Conservation (phyloP, 2,113 vertebrate species). For the Anarrhichthys ocellatus region DNA sequence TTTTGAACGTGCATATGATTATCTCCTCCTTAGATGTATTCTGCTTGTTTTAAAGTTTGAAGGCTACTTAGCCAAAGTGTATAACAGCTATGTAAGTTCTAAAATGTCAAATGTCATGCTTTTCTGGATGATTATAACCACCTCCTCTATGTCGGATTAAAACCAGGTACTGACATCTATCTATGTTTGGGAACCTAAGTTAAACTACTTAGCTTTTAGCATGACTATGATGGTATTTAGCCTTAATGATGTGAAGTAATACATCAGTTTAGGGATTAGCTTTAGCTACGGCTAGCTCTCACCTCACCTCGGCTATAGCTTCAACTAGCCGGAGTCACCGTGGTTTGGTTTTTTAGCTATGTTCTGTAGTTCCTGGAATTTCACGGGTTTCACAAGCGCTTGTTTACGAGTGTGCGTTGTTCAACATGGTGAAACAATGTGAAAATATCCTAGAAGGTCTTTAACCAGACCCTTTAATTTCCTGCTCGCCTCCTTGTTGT, state of each 20-base stretch:
- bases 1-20: background rate
- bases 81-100: background rate
- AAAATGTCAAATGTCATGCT: background rate
- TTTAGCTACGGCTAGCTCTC: background rate
- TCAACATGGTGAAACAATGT: conserved; percentile 51
- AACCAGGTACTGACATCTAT: background rate
- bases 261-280: background rate
- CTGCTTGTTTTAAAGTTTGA: background rate
- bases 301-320: background rate
- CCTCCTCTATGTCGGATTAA: background rate
- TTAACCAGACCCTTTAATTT: conserved; percentile 78
- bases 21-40: background rate
- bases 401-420: conserved; percentile 39
- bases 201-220: background rate
- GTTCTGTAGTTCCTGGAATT: too few relatives aligned
- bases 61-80: too few relatives aligned
- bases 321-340: background rate
- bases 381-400: background rate
- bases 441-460: conserved; percentile 59
- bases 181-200: background rate
- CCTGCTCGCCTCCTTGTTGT: conserved; percentile 76
- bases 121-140: background rate
- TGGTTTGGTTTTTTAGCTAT: background rate
- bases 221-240: background rate
- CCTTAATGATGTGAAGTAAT: background rate